Evolutionary conservation across 2,888 invertebrate genomes (phyloP), one percentile per base, ranked within the genome.

Genomic region (Adelphocoris suturalis): DNA sequence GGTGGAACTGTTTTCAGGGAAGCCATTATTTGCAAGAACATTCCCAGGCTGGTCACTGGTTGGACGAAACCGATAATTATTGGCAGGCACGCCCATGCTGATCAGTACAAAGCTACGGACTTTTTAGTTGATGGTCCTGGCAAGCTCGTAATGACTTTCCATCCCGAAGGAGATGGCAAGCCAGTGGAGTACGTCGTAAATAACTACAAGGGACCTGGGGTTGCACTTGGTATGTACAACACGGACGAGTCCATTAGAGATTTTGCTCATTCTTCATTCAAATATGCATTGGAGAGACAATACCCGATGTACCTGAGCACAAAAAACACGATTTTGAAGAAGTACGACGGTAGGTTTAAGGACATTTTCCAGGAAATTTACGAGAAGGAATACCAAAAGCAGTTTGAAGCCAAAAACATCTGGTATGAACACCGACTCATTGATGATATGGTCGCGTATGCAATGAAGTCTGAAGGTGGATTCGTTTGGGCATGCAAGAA

Each of bases 401-500:
- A 97, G 92, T 99, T 94, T 93, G 99, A 99, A 93, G 96, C 96
- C 0, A 96, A 96, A 91, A 96, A 96, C 5, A 96, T 99, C 92
- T 99, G 99, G 98, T 99, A 99, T 93, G 99, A 99, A 93, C 99
- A 99, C 94, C 96, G 99, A 91, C 94, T 99, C 88, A 99, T 99
- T 93, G 99, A 99, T 93, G 99, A 99, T 93, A 99, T 99, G 99
- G 99, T 99, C 16, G 99, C 99, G 1, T 98, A 99, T 93, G 96
- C 97, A 52, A 97, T 99, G 97, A 99, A 99, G 94, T 97, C 98
- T 0, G 98, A 98, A 92, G 99, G 99, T 92, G 99, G 99, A 75
- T 99, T 99, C 93, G 99, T 99, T 0, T 99, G 99, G 99, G 99
- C 99, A 12, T 99, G 99, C 94, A 99, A 99, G 94, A 99, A 99